These are phyloP conservation scores for Cepphus grylle DNA, from an alignment of 2,113 vertebrate genomes.

Conservation along the genomic window DNA sequence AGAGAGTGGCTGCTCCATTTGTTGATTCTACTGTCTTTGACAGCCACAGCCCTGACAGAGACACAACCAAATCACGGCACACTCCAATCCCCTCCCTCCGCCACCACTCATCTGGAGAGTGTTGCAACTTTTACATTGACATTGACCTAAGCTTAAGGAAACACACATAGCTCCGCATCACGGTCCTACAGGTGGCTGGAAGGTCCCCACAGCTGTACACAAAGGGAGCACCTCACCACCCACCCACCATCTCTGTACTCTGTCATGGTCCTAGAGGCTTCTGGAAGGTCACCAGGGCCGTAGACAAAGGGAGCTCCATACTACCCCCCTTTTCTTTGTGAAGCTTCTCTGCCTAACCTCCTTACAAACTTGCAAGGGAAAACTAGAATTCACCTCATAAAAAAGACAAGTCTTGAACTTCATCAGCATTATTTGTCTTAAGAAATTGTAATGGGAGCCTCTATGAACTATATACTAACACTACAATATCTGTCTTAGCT, in stretches of 20 bases:
- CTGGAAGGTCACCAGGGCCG: background rate
- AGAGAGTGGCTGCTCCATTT: background rate
- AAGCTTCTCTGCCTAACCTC: background rate
- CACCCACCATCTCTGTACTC: background rate
- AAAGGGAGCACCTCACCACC: background rate
- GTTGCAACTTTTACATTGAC: background rate
- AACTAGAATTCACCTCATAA: background rate
- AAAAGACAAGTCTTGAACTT: background rate
- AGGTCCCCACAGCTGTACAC: background rate
- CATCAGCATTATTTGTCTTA: background rate
- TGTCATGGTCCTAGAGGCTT: background rate
- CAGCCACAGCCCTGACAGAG: background rate
- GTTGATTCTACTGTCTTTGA: background rate
- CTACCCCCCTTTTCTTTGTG: background rate
- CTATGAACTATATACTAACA: background rate
- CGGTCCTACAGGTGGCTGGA: rapidly evolving
- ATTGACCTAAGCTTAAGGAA: background rate
- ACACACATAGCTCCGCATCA: background rate
- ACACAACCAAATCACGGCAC: background rate
- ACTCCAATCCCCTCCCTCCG: background rate
- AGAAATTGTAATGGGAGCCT: background rate
- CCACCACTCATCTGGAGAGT: background rate
- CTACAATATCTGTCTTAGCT: background rate
- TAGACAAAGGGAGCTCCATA: background rate
- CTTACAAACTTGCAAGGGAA: background rate